Base-by-base conservation (phyloP, 1,140 invertebrate genomes). In the Chironomus tepperi region DNA sequence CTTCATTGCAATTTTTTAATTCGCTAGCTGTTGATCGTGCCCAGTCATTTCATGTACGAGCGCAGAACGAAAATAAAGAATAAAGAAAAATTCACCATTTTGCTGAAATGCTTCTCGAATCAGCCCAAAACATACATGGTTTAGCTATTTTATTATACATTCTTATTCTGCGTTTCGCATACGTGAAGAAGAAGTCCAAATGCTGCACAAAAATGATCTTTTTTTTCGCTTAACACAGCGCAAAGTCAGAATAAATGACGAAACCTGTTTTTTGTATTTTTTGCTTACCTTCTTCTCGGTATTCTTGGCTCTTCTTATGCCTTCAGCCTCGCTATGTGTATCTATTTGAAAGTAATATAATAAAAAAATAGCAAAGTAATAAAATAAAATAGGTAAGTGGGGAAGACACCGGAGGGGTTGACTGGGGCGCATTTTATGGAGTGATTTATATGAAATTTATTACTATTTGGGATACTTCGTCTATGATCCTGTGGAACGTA, bases 211-310 rank as follows among this genome's bases (percentile, higher is more conserved):
- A 57, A 57, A 57, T 57, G 47, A 57, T 57, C 47, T 57, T 57
- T 57, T n/a, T 34, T 34, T 34, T 57, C 47, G 47, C 47, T 57
- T 1, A 34, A 34, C 47, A 57, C 15, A 57, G 47, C 47, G 15
- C 47, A 57, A 57, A 57, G 47, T 57, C 47, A 57, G 24, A 34
- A 34, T 34, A 57, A 57, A 57, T 57, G 47, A 57, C 47, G 47
- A 57, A 57, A 57, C 47, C 47, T 57, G 47, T 70, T 70, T 70
- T n/a, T n/a, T n/a, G n/a, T n/a, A n/a, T n/a, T n/a, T n/a, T 70
- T 18, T 19, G 18, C 65, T 18, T 16, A 19, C 16, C n/a, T 19
- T 70, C 19, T 70, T 70, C n/a, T 21, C 18, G 19, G 18, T 57
- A 12, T 57, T 57, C 47, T 57, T 34, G 24, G 24, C 24, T 34